Conservation (phyloP, 2,797 vertebrate genomes). For the Scarus forsteni region DNA sequence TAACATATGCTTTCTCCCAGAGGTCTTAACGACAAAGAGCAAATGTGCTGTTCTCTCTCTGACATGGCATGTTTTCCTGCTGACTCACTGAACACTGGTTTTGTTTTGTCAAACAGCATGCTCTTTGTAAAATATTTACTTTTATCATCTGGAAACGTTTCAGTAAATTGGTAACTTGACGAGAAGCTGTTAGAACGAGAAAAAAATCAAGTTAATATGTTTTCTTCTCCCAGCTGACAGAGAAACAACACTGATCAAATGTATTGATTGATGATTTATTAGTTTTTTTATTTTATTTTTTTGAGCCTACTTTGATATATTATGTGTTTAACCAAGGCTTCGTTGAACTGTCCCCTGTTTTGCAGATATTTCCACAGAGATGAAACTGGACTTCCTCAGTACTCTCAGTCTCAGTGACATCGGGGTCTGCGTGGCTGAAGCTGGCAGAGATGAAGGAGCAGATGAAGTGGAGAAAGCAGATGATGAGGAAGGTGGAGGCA, state of each 20-base stretch:
- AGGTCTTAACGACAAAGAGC: background rate
- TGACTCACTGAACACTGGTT: background rate
- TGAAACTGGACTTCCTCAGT: conserved; percentile 54
- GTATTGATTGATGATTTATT: no score
- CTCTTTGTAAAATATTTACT: background rate
- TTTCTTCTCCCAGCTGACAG: background rate
- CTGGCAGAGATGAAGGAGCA: conserved; percentile 30
- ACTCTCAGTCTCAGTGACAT: conserved; percentile 71
- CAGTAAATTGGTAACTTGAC: background rate
- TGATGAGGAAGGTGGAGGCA: conserved; percentile 44
- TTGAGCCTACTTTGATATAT: background rate
- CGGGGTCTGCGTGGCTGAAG: conserved; percentile 52
- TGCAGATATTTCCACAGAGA: conserved; percentile 66
- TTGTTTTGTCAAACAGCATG: background rate
- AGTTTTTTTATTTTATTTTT: background rate
- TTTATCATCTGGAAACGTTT: background rate
- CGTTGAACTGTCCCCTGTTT: conserved; percentile 26
- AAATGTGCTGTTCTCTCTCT: background rate
- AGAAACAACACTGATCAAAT: background rate
- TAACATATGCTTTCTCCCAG: no score
- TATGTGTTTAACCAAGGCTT: background rate
- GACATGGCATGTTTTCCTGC: no score
- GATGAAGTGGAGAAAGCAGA: conserved; percentile 17
- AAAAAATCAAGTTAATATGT: background rate
- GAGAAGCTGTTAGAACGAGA: background rate